phyloP scores from a whole-genome alignment of 2,797 vertebrate genomes.

The Falco novaeseelandiae region DNA sequence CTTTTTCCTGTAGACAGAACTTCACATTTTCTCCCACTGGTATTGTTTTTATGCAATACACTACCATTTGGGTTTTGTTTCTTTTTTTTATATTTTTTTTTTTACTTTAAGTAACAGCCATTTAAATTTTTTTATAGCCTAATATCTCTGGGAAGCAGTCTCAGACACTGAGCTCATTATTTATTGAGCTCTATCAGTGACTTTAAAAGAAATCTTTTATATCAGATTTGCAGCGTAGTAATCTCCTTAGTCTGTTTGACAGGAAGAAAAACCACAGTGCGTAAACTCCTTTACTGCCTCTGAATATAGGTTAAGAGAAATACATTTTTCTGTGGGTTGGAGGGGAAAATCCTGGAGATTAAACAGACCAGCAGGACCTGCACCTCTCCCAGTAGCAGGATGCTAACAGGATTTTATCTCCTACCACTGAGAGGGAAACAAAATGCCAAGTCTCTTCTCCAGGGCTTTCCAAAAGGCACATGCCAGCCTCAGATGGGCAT shows the following conservation, averaged over 20 bases:
- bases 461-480: neutral
- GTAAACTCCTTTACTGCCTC: neutral
- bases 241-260: neutral
- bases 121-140: neutral
- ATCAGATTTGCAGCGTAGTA: neutral
- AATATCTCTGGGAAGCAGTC: neutral
- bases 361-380: neutral
- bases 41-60: neutral
- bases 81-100: neutral
- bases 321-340: neutral
- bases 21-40: neutral
- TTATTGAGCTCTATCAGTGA: neutral
- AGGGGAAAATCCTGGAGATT: neutral
- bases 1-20: neutral
- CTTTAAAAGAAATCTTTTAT: slow-evolving; percentile 38
- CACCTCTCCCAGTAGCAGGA: rapidly evolving
- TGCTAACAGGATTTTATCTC: neutral
- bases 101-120: neutral
- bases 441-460: neutral
- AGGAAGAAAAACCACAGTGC: neutral
- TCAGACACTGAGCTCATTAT: neutral
- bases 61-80: neutral
- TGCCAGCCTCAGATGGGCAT: no score
- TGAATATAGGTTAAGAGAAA: neutral
- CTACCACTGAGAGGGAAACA: neutral